A percentile compares a stretch with the other conserved stretches of the same genome.
These are phyloP conservation scores for Camponotus vicinus DNA, from an alignment of 1,140 invertebrate genomes.

Conservation along the genomic window DNA sequence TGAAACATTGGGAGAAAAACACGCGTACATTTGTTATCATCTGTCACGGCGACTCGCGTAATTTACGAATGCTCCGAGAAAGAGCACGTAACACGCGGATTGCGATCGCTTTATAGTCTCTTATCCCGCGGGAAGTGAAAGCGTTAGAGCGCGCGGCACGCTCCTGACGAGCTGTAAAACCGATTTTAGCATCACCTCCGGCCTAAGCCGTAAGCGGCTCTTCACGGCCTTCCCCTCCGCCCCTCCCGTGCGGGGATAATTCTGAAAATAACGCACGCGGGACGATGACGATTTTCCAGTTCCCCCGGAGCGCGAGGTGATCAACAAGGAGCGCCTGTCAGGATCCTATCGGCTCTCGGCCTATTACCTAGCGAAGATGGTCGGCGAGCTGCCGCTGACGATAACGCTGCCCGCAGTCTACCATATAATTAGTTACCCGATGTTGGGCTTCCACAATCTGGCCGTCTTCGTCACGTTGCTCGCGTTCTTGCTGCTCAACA, in stretches of 20 bases:
- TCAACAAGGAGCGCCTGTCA: constrained; percentile 93
- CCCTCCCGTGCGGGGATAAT: background rate
- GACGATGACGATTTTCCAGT: constrained; percentile 86
- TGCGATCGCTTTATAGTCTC: constrained; percentile 29
- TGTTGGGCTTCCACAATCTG: constrained; percentile 89
- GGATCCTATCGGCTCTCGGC: constrained; percentile 94
- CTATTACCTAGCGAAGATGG: constrained; percentile 95
- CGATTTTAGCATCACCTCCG: constrained; percentile 44
- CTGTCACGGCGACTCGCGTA: background rate
- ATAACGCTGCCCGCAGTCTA: constrained; percentile 93
- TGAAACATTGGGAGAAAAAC: background rate
- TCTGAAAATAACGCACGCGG: constrained; percentile 22
- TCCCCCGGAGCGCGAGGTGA: constrained; percentile 93
- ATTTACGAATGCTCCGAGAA: background rate
- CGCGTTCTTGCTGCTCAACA: constrained; percentile 91
- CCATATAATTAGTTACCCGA: constrained; percentile 93
- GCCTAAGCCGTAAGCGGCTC: background rate
- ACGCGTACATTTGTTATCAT: background rate
- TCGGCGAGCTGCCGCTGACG: constrained; percentile 93
- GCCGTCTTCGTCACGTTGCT: constrained; percentile 91
- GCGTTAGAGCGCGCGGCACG: constrained; percentile 20
- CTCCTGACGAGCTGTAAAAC: constrained; percentile 37
- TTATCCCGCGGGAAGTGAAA: constrained; percentile 30
- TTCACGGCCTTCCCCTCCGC: background rate
- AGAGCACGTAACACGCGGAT: background rate